Base-by-base conservation (phyloP, 1,140 invertebrate genomes). In the Pseudomyrmex pallidus region DNA sequence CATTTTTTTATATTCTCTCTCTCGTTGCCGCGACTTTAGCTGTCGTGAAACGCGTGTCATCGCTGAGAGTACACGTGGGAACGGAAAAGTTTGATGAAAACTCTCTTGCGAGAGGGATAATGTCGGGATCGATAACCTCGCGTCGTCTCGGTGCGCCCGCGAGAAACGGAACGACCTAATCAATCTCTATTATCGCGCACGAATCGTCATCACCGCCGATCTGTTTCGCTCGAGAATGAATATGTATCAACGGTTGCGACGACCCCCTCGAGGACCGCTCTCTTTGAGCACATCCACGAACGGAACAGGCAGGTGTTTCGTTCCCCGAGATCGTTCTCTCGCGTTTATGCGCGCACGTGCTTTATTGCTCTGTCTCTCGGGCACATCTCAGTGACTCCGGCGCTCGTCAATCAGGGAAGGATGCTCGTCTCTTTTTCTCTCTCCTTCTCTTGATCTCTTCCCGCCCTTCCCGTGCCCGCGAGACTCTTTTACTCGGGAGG, bases 391-490 rank as follows among this genome's bases (percentile, higher is more conserved):
- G 91, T 92, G 92, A 94, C 92, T 93, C 89, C 61, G 80, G 73
- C 74, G 89, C 92, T 93, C 93, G 93, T 93, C 93, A 94, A 94
- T 93, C 93, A 93, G 91, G 87, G 76, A 88, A 85, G 85, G 90
- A 91, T 89, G 83, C 90, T 59, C 59, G 56, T 66, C 48, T 61
- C 85, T 84, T 77, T 86, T 56, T 64, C 68, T 74, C 54, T 59
- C 68, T 48, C 25, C 52, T 25, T 62, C 78, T 59, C 52, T 77
- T 83, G 70, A 74, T 83, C 62, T 76, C 63, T 44, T 63, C 62
- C 82, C 54, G 57, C 54, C 70, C 8, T 68, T 20, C 46, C 46
- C 12, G n/a, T 35, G 20, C 20, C n/a, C 17, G 59, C 46, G 25
- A 74, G 46, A 82, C 50, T 68, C 63, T 74, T 64, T 82, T 64